Evolutionary conservation across 1,140 invertebrate species (phyloP).

Genomic region (Meloidogyne hapla): DNA sequence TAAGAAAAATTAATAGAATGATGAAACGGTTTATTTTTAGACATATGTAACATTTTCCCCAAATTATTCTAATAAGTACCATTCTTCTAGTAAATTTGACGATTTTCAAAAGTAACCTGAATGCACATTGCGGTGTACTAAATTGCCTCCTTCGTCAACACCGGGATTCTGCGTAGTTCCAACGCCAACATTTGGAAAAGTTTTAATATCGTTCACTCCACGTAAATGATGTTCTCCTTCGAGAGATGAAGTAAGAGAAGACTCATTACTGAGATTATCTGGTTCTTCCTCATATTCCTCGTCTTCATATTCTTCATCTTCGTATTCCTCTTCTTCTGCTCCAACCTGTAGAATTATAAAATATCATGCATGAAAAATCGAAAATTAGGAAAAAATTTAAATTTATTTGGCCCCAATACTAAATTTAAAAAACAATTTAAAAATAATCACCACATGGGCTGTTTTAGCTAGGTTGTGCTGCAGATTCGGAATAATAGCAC

Average conservation of each 20-base stretch:
- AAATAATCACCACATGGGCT: background rate
- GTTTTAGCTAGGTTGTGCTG: background rate
- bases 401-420: no score
- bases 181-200: background rate
- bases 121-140: slow-evolving; percentile 3
- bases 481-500: background rate
- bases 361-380: background rate
- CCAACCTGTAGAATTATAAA: background rate
- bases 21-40: no score
- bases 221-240: slow-evolving; percentile 19
- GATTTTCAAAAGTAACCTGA: background rate
- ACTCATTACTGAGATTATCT: slow-evolving; percentile 1
- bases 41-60: no score
- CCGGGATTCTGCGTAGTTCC: background rate
- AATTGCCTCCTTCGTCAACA: background rate
- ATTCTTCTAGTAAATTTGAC: no score
- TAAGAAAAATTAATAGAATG: background rate
- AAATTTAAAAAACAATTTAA: no score
- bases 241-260: slow-evolving; percentile 22
- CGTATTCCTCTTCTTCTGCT: slow-evolving; percentile 24
- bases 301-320: slow-evolving; percentile 32
- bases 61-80: no score
- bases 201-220: background rate
- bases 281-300: slow-evolving; percentile 27
- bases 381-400: no score